Percentiles rank a stretch among this genome's conserved stretches.
phyloP scores from a whole-genome alignment of 2,888 invertebrate species.

The Mechanitis messenoides region DNA sequence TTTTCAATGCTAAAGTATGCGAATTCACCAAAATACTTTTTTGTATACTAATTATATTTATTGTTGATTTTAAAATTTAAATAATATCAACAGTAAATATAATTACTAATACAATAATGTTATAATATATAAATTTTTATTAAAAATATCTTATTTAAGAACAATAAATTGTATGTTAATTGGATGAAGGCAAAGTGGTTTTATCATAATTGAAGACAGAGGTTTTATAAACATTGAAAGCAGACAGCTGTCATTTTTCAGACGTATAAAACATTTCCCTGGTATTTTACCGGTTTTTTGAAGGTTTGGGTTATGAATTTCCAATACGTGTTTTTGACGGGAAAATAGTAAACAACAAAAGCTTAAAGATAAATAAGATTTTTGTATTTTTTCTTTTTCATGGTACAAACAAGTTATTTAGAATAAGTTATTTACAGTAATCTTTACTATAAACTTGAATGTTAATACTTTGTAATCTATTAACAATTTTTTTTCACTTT shows the following conservation, averaged over 20 bases:
- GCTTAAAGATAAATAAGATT: conserved; percentile 20
- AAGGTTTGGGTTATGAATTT: conserved; percentile 27
- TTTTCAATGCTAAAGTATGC: conserved; percentile 16
- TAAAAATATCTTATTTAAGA: no score
- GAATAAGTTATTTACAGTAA: not conserved
- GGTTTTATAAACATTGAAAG: conserved; percentile 15
- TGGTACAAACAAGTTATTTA: conserved; percentile 6
- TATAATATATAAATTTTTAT: no score
- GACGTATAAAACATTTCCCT: conserved; percentile 22
- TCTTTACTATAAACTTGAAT: no score
- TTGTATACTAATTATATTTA: not conserved
- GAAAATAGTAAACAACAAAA: conserved; percentile 24
- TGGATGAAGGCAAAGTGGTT: conserved; percentile 9
- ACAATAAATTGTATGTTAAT: not conserved
- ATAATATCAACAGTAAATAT: no score
- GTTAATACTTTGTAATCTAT: no score
- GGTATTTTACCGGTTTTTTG: conserved; percentile 26
- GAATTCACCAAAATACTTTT: conserved; percentile 13
- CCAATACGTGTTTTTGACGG: conserved; percentile 27
- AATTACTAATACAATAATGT: no score
- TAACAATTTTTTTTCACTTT: no score
- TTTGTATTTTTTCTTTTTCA: conserved; percentile 15
- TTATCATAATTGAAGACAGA: conserved; percentile 12
- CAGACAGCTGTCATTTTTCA: conserved; percentile 26
- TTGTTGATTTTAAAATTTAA: no score